Evolutionary conservation across 2,888 invertebrate genomes (phyloP).

Genomic region (Eupithecia subfuscata): DNA sequence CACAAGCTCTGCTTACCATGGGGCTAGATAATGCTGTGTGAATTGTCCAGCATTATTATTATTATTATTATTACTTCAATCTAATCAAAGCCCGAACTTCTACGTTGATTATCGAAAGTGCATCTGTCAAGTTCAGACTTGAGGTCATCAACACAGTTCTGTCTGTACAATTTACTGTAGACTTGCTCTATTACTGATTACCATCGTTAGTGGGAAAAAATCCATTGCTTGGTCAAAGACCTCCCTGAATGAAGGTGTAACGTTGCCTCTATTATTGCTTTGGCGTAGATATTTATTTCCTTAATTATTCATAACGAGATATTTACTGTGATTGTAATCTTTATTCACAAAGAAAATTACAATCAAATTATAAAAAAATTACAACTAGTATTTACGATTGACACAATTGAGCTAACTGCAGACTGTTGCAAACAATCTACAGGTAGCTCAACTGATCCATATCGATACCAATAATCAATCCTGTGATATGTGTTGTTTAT

Average conservation of each 20-base stretch:
- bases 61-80: background rate
- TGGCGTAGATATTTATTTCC: background rate
- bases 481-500: background rate
- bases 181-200: background rate
- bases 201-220: background rate
- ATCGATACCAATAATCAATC: no score
- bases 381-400: no score
- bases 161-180: background rate
- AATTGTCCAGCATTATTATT: no score
- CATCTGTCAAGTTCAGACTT: conserved; percentile 21
- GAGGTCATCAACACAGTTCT: conserved; percentile 16
- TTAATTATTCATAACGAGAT: background rate
- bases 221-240: background rate
- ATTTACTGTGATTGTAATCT: no score
- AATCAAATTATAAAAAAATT: no score
- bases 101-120: conserved; percentile 13
- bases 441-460: no score
- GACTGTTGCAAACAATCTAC: no score
- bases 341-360: no score
- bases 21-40: no score
- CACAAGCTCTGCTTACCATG: no score
- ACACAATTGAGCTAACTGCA: no score
- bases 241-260: background rate
- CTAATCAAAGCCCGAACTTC: conserved; percentile 6
- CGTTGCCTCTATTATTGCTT: background rate